Percentiles rank a stretch among this genome's conserved stretches.
Evolutionary conservation across 2,888 invertebrate species (phyloP).

Genomic region (Nomada flava): DNA sequence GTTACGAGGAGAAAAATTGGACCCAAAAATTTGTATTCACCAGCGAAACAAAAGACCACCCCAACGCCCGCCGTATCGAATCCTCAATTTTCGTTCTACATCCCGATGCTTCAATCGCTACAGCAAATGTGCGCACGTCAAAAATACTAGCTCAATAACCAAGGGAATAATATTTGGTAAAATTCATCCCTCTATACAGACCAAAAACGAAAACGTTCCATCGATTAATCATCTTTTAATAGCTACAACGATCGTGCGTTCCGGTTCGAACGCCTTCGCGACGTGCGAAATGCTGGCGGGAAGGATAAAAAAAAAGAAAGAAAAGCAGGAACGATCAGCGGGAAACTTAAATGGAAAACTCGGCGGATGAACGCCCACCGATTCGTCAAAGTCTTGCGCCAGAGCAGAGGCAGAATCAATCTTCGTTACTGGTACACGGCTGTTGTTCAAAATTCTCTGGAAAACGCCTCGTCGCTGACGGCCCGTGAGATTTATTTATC

Average conservation of each 20-base stretch:
- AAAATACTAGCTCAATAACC: no score
- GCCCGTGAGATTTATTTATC: conserved; percentile 51
- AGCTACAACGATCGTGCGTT: conserved; percentile 2
- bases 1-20: no score
- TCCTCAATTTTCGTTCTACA: no score
- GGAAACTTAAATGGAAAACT: conserved; percentile 55
- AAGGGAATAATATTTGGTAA: not conserved
- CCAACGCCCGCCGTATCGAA: no score
- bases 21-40: no score
- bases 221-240: conserved; percentile 45
- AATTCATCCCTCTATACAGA: conserved; percentile 13
- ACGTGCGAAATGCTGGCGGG: not conserved
- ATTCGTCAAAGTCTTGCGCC: conserved; percentile 49
- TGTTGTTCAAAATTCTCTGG: conserved; percentile 27
- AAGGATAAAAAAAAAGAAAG: not conserved
- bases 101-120: no score
- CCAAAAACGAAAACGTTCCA: conserved; percentile 7
- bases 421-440: conserved; percentile 44
- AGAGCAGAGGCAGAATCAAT: conserved; percentile 43
- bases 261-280: not conserved
- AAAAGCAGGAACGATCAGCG: conserved; percentile 13
- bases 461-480: conserved; percentile 16
- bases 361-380: conserved; percentile 46
- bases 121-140: no score
- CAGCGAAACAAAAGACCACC: no score